Conservation (phyloP, 2,113 vertebrate genomes). For the Amblyopsis rosae region DNA sequence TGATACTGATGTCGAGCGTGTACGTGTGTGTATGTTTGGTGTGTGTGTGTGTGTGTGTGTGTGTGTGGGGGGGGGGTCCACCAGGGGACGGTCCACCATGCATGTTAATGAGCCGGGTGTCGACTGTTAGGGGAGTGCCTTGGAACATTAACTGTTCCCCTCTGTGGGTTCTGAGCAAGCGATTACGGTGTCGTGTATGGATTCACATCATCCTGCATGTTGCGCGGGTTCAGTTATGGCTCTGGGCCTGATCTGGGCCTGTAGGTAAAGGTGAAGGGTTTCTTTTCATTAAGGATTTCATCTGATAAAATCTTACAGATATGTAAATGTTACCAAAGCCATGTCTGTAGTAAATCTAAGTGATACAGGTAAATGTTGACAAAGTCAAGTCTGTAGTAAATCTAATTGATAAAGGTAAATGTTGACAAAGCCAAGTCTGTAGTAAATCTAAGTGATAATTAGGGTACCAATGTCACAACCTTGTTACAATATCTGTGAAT, state of each 20-base stretch:
- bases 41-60: constrained; percentile 25
- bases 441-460: too few relatives aligned
- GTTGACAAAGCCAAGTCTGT: constrained; percentile 48
- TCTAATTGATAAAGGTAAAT: too few relatives aligned
- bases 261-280: not conserved
- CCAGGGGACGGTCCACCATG: not conserved
- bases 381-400: constrained; percentile 39
- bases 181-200: constrained; percentile 9
- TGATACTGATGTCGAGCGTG: constrained; percentile 3
- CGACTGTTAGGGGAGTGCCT: constrained; percentile 15
- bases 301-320: constrained; percentile 17
- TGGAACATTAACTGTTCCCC: constrained; percentile 30
- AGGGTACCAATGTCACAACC: constrained; percentile 50
- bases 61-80: constrained; percentile 4
- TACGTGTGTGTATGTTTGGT: too few relatives aligned
- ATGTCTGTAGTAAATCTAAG: constrained; percentile 25
- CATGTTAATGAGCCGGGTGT: constrained; percentile 53
- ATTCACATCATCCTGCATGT: not conserved
- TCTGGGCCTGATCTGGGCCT: constrained; percentile 7
- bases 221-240: not conserved
- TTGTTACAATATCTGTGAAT: constrained; percentile 40
- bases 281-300: constrained; percentile 41
- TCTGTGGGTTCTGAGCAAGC: not conserved
- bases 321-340: constrained; percentile 32
- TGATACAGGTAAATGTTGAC: constrained; percentile 8